Evolutionary conservation across 2,113 vertebrate species (phyloP), one percentile per base, ranked within the genome.

Genomic region (Arenaria interpres): DNA sequence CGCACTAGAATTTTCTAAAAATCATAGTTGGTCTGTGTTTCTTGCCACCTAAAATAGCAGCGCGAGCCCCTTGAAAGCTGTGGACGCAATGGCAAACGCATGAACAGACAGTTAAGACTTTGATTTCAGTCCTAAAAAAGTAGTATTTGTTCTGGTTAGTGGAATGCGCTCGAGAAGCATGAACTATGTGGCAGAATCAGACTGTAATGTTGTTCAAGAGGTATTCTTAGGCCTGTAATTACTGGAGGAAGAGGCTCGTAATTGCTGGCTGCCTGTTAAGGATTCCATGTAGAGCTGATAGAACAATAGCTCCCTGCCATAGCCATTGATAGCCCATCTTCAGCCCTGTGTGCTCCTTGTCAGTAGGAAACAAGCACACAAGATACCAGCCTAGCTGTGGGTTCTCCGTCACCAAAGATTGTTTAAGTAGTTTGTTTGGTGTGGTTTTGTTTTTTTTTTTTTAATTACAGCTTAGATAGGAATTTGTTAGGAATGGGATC

Each of bases 261-360:
- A 94, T 94, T 95, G 84, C 84, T 85, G 12, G 28, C 68, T 93
- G 86, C 56, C 83, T 84, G 79, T 76, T 60, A 69, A 74, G 83
- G 83, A 16, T 14, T 10, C 4, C 2, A 2, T 12, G n/a, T 18
- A 17, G 79, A 66, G 78, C 50, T 90, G 82, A 19, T 60, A 1
- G 25, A 43, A 33, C 35, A 91, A 27, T 6, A 85, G 63, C 63
- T 83, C 41, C 62, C 68, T 90, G 76, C 63, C 6, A 27, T 21
- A 69, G 54, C 25, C 9, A 0, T 14, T 77, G 68, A 43, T 4
- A 54, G 82, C 87, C 62, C 48, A 10, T 37, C 24, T 69, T 21
- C 50, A 25, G 41, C 67, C 32, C 85, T 41, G 22, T 16, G 2
- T 43, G 35, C 18, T 62, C 17, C 3, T 14, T 75, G 71, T 24